These are phyloP conservation scores for Xylota segnis DNA, from an alignment of 2,888 invertebrate genomes.

Conservation along the genomic window DNA sequence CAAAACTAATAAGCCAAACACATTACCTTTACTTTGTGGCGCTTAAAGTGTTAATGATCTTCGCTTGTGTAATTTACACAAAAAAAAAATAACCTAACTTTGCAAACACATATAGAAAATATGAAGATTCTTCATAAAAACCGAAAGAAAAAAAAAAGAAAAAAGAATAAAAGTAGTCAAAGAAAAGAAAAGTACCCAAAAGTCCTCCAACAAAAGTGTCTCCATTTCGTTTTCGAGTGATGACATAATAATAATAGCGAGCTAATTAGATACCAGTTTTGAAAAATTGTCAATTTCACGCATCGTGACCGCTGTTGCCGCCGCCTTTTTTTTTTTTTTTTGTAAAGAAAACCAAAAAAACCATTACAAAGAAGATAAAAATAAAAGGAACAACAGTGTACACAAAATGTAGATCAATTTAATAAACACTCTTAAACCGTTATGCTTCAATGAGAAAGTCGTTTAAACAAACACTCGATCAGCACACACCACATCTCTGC, in stretches of 20 bases:
- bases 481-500: conserved; percentile 1
- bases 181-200: conserved; percentile 49
- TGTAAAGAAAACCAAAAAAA: not conserved
- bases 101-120: not conserved
- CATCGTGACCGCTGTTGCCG: conserved; percentile 9
- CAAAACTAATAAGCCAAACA: not conserved
- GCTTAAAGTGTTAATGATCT: conserved; percentile 49
- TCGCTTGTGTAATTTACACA: conserved; percentile 26
- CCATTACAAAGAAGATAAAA: not conserved
- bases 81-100: not conserved
- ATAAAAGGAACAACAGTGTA: not conserved
- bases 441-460: conserved; percentile 60
- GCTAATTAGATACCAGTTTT: conserved; percentile 60
- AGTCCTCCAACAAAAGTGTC: conserved; percentile 10
- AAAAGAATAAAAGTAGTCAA: not conserved
- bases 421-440: conserved; percentile 36
- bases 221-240: conserved; percentile 26
- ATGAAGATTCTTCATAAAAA: conserved; percentile 13
- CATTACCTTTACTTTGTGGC: conserved; percentile 21
- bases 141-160: not conserved
- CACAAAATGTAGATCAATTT: conserved; percentile 55
- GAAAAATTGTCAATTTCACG: conserved; percentile 39
- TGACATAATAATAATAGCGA: conserved; percentile 53
- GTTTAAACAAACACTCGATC: conserved; percentile 51
- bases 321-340: not conserved